phyloP scores from a whole-genome alignment of 1,140 invertebrate species.

The Coptotermes formosanus region DNA sequence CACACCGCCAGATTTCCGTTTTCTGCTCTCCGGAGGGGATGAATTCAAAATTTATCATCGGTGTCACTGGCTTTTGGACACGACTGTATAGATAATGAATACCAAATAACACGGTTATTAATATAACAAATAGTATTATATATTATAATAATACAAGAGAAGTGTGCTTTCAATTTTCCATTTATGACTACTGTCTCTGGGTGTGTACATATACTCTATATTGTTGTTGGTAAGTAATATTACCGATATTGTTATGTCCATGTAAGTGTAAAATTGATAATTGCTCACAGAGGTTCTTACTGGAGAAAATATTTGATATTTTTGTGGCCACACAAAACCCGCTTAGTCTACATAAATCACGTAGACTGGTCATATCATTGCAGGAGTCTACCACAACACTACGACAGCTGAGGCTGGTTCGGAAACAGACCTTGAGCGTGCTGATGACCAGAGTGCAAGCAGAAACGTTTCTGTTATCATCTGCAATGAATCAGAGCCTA shows the following conservation, averaged over 20 bases:
- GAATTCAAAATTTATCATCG: not conserved
- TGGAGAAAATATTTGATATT: not conserved
- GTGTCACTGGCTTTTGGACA: not conserved
- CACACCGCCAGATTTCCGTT: not conserved
- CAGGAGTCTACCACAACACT: too few relatives aligned
- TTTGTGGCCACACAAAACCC: not conserved
- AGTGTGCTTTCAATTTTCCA: constrained; percentile 16
- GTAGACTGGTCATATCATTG: too few relatives aligned
- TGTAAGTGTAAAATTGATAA: not conserved
- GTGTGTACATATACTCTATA: constrained; percentile 7
- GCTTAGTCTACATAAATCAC: too few relatives aligned
- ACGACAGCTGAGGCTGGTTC: too few relatives aligned
- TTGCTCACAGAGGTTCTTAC: not conserved
- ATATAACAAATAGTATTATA: constrained; percentile 18
- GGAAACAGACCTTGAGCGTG: too few relatives aligned
- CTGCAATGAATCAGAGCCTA: too few relatives aligned
- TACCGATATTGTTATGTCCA: constrained; percentile 12
- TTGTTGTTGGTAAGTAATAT: not conserved
- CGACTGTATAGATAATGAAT: not conserved
- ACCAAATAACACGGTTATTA: constrained; percentile 1
- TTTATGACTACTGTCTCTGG: not conserved
- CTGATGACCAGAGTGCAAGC: too few relatives aligned
- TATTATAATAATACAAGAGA: not conserved
- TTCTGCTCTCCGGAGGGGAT: not conserved
- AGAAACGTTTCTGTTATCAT: too few relatives aligned